Evolutionary conservation across 2,888 invertebrate genomes (phyloP).

Genomic region (Drosophila hamatofila): DNA sequence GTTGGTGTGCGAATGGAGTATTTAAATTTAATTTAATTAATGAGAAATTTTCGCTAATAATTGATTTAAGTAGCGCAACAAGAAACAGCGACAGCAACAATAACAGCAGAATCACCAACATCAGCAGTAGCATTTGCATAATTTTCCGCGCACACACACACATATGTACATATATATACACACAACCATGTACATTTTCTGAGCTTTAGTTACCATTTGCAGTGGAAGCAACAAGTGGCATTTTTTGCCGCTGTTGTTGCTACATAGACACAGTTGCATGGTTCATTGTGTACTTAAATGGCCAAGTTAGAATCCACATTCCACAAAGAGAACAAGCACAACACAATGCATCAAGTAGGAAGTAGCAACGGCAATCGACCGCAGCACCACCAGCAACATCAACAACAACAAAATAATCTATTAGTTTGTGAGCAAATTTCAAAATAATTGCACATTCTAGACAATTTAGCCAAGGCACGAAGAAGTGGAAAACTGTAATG

Average conservation of each 20-base stretch:
- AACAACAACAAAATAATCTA: slow-evolving; percentile 57
- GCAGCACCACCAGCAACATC: slow-evolving; percentile 26
- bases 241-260: slow-evolving; percentile 33
- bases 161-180: too few species aligned
- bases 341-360: slow-evolving; percentile 58
- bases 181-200: slow-evolving; percentile 46
- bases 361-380: slow-evolving; percentile 49
- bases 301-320: slow-evolving; percentile 79
- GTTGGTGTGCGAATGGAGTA: slow-evolving; percentile 73
- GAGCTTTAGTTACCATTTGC: slow-evolving; percentile 44
- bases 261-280: slow-evolving; percentile 39
- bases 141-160: neutral
- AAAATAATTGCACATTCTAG: slow-evolving; percentile 73
- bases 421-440: slow-evolving; percentile 73
- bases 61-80: slow-evolving; percentile 77
- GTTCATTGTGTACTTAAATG: slow-evolving; percentile 70
- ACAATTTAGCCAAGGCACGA: slow-evolving; percentile 51
- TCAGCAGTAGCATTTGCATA: neutral
- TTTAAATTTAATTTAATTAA: slow-evolving; percentile 80
- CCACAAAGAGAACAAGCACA: slow-evolving; percentile 64
- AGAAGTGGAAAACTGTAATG: slow-evolving; percentile 45
- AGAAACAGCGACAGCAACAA: slow-evolving; percentile 25
- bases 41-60: slow-evolving; percentile 79
- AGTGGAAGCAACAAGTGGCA: slow-evolving; percentile 50
- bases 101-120: slow-evolving; percentile 18